Evolutionary conservation across 2,113 vertebrate species (phyloP).

Genomic region (Aptenodytes forsteri): DNA sequence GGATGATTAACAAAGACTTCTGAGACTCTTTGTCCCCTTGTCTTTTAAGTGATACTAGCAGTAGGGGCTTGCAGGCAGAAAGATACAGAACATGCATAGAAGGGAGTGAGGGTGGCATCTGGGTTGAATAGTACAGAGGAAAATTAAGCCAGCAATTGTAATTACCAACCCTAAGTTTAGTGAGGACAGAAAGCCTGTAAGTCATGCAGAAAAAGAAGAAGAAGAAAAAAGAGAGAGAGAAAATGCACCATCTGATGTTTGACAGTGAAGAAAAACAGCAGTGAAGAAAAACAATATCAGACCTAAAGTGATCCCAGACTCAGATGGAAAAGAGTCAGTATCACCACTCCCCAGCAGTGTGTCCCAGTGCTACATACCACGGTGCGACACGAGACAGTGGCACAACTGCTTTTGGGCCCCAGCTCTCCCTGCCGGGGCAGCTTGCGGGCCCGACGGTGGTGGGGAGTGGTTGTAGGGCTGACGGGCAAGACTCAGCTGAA

Average conservation of each 20-base stretch:
- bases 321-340: neutral
- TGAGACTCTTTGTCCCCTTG: neutral
- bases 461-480: neutral
- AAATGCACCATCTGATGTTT: neutral
- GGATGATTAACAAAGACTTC: neutral
- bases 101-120: neutral
- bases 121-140: neutral
- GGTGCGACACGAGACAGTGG: rapidly evolving
- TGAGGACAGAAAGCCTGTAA: neutral
- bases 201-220: neutral
- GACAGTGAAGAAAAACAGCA: neutral
- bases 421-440: rapidly evolving
- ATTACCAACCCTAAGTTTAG: neutral
- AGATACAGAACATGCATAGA: rapidly evolving
- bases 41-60: neutral
- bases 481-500: neutral
- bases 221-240: rapidly evolving
- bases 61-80: neutral
- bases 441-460: rapidly evolving
- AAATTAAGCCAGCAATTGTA: neutral
- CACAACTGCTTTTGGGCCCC: rapidly evolving
- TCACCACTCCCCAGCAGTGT: neutral
- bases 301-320: neutral
- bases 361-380: neutral
- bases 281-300: neutral